Evolutionary conservation across 2,888 invertebrate species (phyloP).

Genomic region (Eristalis pertinax): DNA sequence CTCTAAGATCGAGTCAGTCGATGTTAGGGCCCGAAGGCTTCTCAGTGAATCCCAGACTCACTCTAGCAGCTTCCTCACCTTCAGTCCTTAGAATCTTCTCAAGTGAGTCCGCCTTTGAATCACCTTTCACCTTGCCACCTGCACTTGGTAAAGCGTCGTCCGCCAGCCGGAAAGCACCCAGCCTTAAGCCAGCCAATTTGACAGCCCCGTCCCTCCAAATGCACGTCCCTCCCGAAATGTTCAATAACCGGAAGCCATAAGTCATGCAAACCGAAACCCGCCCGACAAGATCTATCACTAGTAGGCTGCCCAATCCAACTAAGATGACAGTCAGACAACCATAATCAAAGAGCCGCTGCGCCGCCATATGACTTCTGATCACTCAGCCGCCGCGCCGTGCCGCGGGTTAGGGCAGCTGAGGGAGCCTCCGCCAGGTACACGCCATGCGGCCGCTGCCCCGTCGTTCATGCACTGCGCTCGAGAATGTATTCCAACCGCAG

Average conservation of each 20-base stretch:
- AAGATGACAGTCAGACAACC: conserved; percentile 67
- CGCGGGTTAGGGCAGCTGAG: conserved; percentile 1
- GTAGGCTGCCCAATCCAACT: conserved; percentile 53
- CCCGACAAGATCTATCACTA: conserved; percentile 60
- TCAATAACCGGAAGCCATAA: conserved; percentile 63
- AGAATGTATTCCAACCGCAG: conserved; percentile 57
- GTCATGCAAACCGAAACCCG: conserved; percentile 53
- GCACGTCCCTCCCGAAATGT: conserved; percentile 17
- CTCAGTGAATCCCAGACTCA: too few species aligned
- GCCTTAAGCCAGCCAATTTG: not conserved
- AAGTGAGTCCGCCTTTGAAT: not conserved
- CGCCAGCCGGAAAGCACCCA: not conserved
- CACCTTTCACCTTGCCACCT: not conserved
- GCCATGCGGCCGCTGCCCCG: conserved; percentile 46
- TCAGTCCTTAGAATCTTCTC: too few species aligned
- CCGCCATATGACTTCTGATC: conserved; percentile 64
- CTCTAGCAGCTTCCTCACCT: too few species aligned
- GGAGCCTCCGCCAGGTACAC: conserved; percentile 52
- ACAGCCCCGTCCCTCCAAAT: not conserved
- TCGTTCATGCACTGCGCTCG: conserved; percentile 45
- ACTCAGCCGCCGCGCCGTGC: not conserved
- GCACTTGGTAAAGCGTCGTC: not conserved
- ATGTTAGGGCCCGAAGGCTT: too few species aligned
- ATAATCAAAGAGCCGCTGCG: conserved; percentile 54
- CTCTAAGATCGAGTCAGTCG: too few species aligned